These are phyloP conservation scores for Arctia plantaginis DNA, from an alignment of 2,888 invertebrate species.

Conservation along the genomic window DNA sequence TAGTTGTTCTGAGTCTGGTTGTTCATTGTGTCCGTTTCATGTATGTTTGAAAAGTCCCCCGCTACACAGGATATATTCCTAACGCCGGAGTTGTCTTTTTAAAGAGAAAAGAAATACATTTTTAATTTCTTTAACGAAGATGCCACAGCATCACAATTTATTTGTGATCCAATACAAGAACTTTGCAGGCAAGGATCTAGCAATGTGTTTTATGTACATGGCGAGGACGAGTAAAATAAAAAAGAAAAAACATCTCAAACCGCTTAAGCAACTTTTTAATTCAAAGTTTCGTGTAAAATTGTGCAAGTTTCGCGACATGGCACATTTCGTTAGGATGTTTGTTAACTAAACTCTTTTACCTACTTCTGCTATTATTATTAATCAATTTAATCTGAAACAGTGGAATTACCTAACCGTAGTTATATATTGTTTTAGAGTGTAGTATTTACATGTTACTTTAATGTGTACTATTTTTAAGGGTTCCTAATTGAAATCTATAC, in stretches of 20 bases:
- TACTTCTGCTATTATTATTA: constrained; percentile 10
- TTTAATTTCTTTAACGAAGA: constrained; percentile 22
- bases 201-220: constrained; percentile 35
- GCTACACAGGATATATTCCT: too few relatives aligned
- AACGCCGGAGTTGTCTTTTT: too few relatives aligned
- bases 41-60: too few relatives aligned
- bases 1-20: too few relatives aligned
- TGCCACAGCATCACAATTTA: background rate
- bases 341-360: constrained; percentile 3
- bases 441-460: background rate
- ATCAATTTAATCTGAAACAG: background rate
- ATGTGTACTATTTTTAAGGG: too few relatives aligned
- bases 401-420: background rate
- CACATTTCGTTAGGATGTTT: constrained; percentile 27
- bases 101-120: too few relatives aligned
- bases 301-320: constrained; percentile 41
- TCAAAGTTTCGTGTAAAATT: constrained; percentile 46
- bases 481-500: too few relatives aligned
- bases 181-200: constrained; percentile 45
- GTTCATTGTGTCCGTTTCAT: too few relatives aligned
- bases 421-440: background rate
- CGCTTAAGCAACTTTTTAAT: constrained; percentile 45
- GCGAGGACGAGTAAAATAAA: constrained; percentile 37
- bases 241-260: constrained; percentile 37
- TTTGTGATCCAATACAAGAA: constrained; percentile 18